Percentiles rank a stretch among this genome's conserved stretches.
Conservation (phyloP, 2,113 vertebrate species). For the Catharus bicknelli region DNA sequence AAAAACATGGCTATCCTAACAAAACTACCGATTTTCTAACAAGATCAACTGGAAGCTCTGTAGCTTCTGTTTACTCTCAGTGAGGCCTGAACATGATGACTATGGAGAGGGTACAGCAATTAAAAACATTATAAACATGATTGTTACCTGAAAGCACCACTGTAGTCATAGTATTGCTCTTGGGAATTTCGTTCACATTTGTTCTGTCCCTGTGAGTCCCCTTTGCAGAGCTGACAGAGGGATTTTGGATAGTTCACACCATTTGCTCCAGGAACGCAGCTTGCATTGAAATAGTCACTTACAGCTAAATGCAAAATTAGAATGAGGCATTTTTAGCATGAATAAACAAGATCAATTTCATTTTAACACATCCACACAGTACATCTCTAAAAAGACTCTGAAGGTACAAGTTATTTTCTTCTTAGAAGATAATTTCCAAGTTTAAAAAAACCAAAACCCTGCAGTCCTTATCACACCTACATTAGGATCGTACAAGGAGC, state of each 20-base stretch:
- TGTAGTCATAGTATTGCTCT: constrained; percentile 86
- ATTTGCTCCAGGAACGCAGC: constrained; percentile 89
- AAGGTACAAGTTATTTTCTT: not conserved
- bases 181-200: constrained; percentile 73
- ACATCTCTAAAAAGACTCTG: not conserved
- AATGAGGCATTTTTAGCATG: not conserved
- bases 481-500: not conserved
- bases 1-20: not conserved
- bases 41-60: not conserved
- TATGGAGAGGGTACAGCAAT: rapidly evolving
- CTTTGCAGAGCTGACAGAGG: constrained; percentile 86
- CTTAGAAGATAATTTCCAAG: not conserved
- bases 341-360: not conserved
- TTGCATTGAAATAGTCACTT: constrained; percentile 85
- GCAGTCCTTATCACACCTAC: not conserved
- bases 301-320: constrained; percentile 75
- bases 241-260: constrained; percentile 60
- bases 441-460: not conserved
- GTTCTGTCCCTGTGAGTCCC: constrained; percentile 65
- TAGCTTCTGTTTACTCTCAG: not conserved
- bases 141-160: constrained; percentile 91
- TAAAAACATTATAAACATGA: not conserved
- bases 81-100: not conserved
- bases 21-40: not conserved
- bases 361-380: not conserved